phyloP scores from a whole-genome alignment of 2,113 vertebrate species.

The Menidia beryllina region DNA sequence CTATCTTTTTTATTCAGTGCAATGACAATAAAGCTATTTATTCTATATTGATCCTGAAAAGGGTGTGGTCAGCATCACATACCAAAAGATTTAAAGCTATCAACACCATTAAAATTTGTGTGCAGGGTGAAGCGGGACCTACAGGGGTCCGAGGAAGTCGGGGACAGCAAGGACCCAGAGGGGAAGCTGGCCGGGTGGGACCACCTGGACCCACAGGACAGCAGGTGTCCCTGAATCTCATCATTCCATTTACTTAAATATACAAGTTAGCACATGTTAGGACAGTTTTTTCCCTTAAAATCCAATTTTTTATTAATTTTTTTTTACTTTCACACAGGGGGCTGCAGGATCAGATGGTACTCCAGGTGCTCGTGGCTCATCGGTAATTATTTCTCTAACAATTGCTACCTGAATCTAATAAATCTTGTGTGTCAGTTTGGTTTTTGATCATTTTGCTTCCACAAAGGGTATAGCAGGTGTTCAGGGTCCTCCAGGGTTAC shows the following conservation, averaged over 20 bases:
- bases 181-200: slow-evolving; percentile 88
- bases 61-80: too few relatives aligned
- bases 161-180: slow-evolving; percentile 92
- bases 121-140: slow-evolving; percentile 92
- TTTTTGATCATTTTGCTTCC: background rate
- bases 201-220: slow-evolving; percentile 85
- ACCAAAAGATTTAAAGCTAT: too few relatives aligned
- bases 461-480: slow-evolving; percentile 88
- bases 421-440: background rate
- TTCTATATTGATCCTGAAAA: too few relatives aligned
- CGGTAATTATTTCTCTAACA: slow-evolving; percentile 44
- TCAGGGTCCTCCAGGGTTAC: slow-evolving; percentile 85
- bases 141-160: slow-evolving; percentile 91
- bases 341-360: slow-evolving; percentile 58
- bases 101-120: background rate
- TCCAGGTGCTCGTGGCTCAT: slow-evolving; percentile 58
- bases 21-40: too few relatives aligned
- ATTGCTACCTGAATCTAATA: background rate
- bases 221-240: slow-evolving; percentile 75
- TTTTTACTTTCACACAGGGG: slow-evolving; percentile 55
- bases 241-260: background rate
- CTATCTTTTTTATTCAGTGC: too few relatives aligned
- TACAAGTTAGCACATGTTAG: background rate
- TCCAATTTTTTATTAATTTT: background rate
- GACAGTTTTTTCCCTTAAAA: background rate